Evolutionary conservation across 2,797 vertebrate species (phyloP).

Genomic region (Macropodus opercularis): DNA sequence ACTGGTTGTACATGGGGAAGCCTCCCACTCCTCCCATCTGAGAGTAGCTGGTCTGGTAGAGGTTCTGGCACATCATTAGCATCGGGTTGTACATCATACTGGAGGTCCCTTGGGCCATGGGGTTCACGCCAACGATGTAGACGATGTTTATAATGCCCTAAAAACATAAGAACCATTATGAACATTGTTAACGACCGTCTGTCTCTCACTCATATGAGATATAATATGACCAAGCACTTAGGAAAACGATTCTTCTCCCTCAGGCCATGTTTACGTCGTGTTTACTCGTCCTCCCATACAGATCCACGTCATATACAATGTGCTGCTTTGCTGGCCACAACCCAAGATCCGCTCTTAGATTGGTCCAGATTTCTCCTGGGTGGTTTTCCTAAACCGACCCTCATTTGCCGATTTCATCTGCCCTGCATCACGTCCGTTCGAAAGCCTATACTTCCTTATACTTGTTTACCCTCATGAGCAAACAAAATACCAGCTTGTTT

Average conservation of each 20-base stretch:
- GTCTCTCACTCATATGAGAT: too few relatives aligned
- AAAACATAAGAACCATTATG: constrained; percentile 1
- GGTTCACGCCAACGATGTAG: constrained; percentile 90
- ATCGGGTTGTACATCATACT: constrained; percentile 86
- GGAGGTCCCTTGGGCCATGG: constrained; percentile 85
- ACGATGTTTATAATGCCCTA: constrained; percentile 88
- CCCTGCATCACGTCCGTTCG: background rate
- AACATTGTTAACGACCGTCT: too few relatives aligned
- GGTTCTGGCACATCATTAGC: constrained; percentile 86
- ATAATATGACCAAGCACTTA: too few relatives aligned
- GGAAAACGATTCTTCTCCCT: too few relatives aligned
- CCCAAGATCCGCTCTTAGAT: background rate
- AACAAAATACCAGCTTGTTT: background rate
- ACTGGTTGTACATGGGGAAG: constrained; percentile 86
- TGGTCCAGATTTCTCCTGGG: background rate
- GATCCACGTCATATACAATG: background rate
- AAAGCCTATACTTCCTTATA: background rate
- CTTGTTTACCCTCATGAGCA: background rate
- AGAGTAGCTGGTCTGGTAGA: constrained; percentile 79
- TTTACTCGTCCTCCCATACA: too few relatives aligned
- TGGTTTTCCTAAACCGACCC: background rate
- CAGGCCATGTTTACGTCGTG: too few relatives aligned
- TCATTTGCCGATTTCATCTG: background rate
- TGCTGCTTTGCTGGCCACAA: background rate
- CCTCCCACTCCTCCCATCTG: constrained; percentile 81